These are phyloP conservation scores for Galagoides demidoff DNA, from an alignment of 2,797 vertebrate species.

Conservation along the genomic window DNA sequence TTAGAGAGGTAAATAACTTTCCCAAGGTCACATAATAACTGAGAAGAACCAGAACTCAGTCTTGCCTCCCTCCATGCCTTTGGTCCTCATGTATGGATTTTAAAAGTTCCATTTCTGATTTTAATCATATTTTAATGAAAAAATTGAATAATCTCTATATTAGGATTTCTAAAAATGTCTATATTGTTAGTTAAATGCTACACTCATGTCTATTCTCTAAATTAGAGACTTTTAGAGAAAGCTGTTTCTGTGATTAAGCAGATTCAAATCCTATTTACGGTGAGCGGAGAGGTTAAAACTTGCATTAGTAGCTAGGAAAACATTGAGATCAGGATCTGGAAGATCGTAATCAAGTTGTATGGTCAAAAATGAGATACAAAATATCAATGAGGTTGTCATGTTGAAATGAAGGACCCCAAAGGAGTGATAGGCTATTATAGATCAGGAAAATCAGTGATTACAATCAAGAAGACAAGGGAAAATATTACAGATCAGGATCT, in stretches of 20 bases:
- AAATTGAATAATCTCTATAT: background rate
- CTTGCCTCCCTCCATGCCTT: background rate
- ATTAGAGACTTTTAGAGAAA: background rate
- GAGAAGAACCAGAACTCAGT: background rate
- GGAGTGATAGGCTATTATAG: background rate
- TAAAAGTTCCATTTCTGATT: background rate
- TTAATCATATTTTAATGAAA: background rate
- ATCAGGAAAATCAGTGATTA: background rate
- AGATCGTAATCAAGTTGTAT: background rate
- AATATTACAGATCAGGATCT: background rate
- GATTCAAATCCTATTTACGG: background rate
- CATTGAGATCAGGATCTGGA: background rate
- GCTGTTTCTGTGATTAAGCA: background rate
- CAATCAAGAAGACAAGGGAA: background rate
- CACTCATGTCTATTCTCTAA: background rate
- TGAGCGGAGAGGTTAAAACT: background rate
- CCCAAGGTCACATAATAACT: background rate
- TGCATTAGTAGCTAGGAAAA: background rate
- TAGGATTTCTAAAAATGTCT: background rate
- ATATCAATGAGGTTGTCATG: background rate
- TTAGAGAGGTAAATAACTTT: background rate
- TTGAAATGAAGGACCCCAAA: background rate
- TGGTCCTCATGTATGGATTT: background rate
- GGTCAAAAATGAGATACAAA: background rate
- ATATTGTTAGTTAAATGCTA: background rate